Evolutionary conservation across 2,888 invertebrate species (phyloP).

Genomic region (Orthonychiurus folsomi): DNA sequence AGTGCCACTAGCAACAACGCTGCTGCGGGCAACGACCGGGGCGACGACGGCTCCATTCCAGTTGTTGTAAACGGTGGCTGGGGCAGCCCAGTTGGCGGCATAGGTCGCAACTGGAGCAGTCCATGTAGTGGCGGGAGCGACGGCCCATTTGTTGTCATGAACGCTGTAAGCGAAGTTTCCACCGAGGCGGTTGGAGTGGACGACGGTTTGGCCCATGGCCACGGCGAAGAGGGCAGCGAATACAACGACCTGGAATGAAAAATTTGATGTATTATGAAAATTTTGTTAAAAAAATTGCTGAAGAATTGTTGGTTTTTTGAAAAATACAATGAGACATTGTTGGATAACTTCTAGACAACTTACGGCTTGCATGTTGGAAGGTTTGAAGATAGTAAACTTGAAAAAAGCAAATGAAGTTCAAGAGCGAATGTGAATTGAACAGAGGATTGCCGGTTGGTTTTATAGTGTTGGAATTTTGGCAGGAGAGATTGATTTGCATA

Average conservation of each 20-base stretch:
- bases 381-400: not conserved
- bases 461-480: too few relatives aligned
- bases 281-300: not conserved
- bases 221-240: conserved; percentile 30
- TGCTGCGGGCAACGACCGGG: conserved; percentile 12
- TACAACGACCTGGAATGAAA: conserved; percentile 24
- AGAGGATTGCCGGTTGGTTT: too few relatives aligned
- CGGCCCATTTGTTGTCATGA: too few relatives aligned
- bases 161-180: conserved; percentile 33
- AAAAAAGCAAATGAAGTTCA: not conserved
- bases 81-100: conserved; percentile 7
- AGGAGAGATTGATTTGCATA: too few relatives aligned
- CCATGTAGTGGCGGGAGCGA: too few relatives aligned
- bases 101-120: not conserved
- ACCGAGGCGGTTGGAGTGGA: conserved; percentile 28
- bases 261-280: too few relatives aligned
- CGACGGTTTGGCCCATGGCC: conserved; percentile 26
- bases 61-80: conserved; percentile 3
- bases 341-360: too few relatives aligned
- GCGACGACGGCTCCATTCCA: not conserved
- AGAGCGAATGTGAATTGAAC: too few relatives aligned
- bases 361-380: not conserved
- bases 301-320: conserved; percentile 2
- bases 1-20: conserved; percentile 20
- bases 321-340: too few relatives aligned